These are phyloP conservation scores for Rhagologus leucostigma DNA, from an alignment of 2,113 vertebrate genomes.

Conservation along the genomic window DNA sequence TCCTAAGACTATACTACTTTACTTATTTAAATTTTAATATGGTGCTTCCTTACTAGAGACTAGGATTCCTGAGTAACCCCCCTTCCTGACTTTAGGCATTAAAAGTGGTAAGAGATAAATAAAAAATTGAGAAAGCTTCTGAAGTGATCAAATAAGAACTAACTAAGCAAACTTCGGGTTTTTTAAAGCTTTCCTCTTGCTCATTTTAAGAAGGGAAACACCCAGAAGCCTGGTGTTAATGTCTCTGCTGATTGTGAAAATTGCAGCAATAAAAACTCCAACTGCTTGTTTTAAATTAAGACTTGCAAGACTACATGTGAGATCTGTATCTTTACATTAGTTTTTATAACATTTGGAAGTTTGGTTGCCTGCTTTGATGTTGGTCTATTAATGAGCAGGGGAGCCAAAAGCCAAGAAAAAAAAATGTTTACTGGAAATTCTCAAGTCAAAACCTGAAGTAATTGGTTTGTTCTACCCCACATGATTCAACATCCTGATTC, in stretches of 20 bases:
- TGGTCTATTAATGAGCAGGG: constrained; percentile 66
- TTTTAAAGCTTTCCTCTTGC: constrained; percentile 72
- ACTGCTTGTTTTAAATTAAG: constrained; percentile 77
- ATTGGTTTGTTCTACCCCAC: constrained; percentile 76
- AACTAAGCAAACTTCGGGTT: constrained; percentile 71
- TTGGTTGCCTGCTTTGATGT: constrained; percentile 85
- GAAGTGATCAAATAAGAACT: constrained; percentile 74
- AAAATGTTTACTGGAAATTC: constrained; percentile 71
- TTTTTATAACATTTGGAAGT: constrained; percentile 80
- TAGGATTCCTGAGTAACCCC: background rate
- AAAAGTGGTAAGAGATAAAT: constrained; percentile 76
- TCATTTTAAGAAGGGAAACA: constrained; percentile 77
- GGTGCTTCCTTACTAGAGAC: constrained; percentile 14
- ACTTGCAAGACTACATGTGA: constrained; percentile 64
- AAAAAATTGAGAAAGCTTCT: constrained; percentile 77
- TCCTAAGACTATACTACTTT: background rate
- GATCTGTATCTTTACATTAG: constrained; percentile 76
- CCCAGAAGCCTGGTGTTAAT: constrained; percentile 79
- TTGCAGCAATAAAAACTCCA: constrained; percentile 84
- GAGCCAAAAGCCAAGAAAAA: constrained; percentile 50
- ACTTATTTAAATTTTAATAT: constrained; percentile 19
- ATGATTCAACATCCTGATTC: constrained; percentile 69
- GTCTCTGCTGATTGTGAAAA: constrained; percentile 89
- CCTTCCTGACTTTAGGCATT: constrained; percentile 56
- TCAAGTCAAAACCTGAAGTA: constrained; percentile 78